Base-by-base conservation (phyloP, 2,888 invertebrate genomes). In the Mayetiola destructor region DNA sequence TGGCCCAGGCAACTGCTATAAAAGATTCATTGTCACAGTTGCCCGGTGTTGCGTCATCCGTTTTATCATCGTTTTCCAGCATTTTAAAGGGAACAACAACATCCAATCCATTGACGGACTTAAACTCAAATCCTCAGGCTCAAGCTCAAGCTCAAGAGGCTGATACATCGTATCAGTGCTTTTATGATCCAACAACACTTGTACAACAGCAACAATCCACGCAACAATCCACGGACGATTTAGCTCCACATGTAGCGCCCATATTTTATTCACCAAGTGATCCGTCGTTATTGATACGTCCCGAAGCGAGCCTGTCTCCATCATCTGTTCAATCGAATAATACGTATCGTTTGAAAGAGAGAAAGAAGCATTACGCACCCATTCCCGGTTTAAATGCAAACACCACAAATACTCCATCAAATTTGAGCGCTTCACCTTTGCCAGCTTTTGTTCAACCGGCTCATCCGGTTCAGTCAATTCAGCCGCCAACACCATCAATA, bases 291-390 rank as follows among this genome's bases (percentile, higher is more conserved):
- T 18, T 57, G 23, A 27, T 56, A 55, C 54, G 59, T 9, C 30
- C 54, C 32, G 21, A 42, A 20, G 14, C 42, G 3, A 58, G 48
- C 55, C 55, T 63, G 55, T 59, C 60, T 16, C 37, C 53, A 42
- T 42, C 48, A 16, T 20, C 56, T 5, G 59, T 60, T 18, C 56
- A 60, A 18, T 55, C 61, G 16, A 69, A 66, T 20, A 76, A 80
- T 62, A 78, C 75, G 39, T 88, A 82, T 69, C 76, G 88, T 35
- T 76, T 87, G 57, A 74, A 81, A 0, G 80, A 80, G 4, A 79
- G 79, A 63, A 82, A 84, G 67, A 82, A 85, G 64, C 73, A 78
- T 4, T 88, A 89, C 69, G 88, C 88, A 0, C 85, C 81, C 64
- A 81, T 85, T 64, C 88, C 88, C 1, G 87, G 88, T 1, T 67